Evolutionary conservation across 2,797 vertebrate genomes (phyloP), one percentile per base, ranked within the genome.

Genomic region (Nothura maculosa): DNA sequence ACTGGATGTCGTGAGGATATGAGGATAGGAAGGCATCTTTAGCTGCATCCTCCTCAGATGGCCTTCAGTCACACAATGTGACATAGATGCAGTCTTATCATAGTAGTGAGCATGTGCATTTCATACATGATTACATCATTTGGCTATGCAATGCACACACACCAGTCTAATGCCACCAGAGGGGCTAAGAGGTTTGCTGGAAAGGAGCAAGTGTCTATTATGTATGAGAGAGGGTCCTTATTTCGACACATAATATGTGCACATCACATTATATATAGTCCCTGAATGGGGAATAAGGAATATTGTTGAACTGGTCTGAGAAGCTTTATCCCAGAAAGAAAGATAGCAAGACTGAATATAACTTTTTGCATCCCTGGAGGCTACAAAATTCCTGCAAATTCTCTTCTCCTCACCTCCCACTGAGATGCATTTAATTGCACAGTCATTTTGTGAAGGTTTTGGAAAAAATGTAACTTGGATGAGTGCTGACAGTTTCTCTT

Each of bases 1-100:
- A 54, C 17, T 50, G 36, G 19, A 34, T 32, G 22, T 72, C 0
- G 0, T 38, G 66, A n/a, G 0, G 0, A 40, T 40, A 40, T 40
- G 40, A 30, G 13, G 24, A 24, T 25, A 72, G 40, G 19, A 30
- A 58, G 48, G 74, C 21, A 15, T 2, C 16, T 9, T 81, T 50
- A 30, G 21, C 4, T n/a, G 18, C 17, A n/a, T 55, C 52, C 52
- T 30, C 18, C 19, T 28, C 30, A 55, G 54, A 55, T 7, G 54
- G 18, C 54, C 17, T 55, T 19, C 30, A 55, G 54, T 30, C 30
- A 68, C 10, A n/a, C 10, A 8, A 20, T 30, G 9, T 64, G 30
- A 22, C 28, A 22, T 10, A 42, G 40, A 43, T 20, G 27, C 62
- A 43, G 12, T 64, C 40, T 64, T 14, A n/a, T 64, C 28, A 8